These are phyloP conservation scores for Chaetodon trifascialis DNA, from an alignment of 2,113 vertebrate species.

Conservation along the genomic window DNA sequence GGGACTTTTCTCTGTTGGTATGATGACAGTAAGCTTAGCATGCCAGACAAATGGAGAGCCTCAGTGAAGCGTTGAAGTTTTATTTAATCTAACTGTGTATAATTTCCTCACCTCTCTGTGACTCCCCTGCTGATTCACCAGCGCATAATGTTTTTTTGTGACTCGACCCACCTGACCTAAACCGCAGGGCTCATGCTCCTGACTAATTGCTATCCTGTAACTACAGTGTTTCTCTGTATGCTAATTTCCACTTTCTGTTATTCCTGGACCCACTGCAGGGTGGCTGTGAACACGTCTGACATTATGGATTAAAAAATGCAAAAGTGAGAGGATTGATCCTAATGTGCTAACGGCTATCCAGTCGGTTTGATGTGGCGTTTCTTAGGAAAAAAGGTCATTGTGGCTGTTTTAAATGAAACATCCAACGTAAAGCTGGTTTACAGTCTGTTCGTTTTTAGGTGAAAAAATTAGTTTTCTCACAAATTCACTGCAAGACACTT, in stretches of 20 bases:
- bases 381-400: neutral
- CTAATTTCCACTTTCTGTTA: conserved; percentile 7
- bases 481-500: too few species aligned
- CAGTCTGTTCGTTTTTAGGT: too few species aligned
- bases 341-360: neutral
- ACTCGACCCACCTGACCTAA: conserved; percentile 29
- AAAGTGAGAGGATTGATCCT: neutral
- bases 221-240: conserved; percentile 10
- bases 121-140: conserved; percentile 21
- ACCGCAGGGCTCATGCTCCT: conserved; percentile 5
- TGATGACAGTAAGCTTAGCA: neutral
- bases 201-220: conserved; percentile 50
- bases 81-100: conserved; percentile 27
- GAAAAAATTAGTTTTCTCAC: too few species aligned
- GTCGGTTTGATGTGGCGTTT: neutral
- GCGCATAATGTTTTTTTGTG: conserved; percentile 22
- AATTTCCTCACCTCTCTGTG: conserved; percentile 16
- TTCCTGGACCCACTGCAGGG: conserved; percentile 4
- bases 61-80: conserved; percentile 3
- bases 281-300: neutral
- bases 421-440: neutral
- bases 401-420: neutral
- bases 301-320: neutral
- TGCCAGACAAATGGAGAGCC: neutral
- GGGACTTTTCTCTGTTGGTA: neutral